Base-by-base conservation (phyloP, 2,888 invertebrate species). In the Drosophila borborema region DNA sequence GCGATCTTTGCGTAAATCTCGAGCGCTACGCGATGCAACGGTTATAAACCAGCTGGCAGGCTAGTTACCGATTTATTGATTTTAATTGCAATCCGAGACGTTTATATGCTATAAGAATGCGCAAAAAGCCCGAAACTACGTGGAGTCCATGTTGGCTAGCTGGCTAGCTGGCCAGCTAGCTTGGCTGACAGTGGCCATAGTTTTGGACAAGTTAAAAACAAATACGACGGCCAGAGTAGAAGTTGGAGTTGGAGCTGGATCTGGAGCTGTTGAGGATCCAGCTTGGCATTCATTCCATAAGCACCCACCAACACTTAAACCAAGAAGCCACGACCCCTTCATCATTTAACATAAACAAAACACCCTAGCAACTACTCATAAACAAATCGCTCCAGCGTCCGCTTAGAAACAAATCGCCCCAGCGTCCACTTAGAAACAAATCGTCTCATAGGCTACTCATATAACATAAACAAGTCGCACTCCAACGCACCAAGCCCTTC, bases 31-130 rank as follows among this genome's bases (percentile, higher is more conserved):
- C 72, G 64, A 62, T 65, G 66, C 71, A 75, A 73, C 75, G 88
- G 85, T 80, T 85, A 85, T 86, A 89, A 89, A 86, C 85, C 90
- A 88, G 90, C 86, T 87, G 82, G 84, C 86, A 83, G 86, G 86
- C 90, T 77, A 81, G 86, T 85, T 89, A 75, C 84, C 87, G 82
- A 87, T 89, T 87, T 88, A 88, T 88, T 89, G 88, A 88, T 91
- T 91, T 91, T 91, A 91, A 91, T 91, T 91, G 91, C 91, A 91
- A 91, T 76, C 82, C 82, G 90, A 92, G 91, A 90, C 86, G 85
- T 91, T 91, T 91, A 91, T 91, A 85, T 82, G 90, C 85, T 77
- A 77, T 77, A 82, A 90, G 85, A 86, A 85, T 85, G 86, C 77
- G 78, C 74, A 74, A 87, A 86, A 81, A 77, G 68, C 77, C 72